Base-by-base conservation (phyloP, 2,888 invertebrate species). In the Hyposoter dolosus region DNA sequence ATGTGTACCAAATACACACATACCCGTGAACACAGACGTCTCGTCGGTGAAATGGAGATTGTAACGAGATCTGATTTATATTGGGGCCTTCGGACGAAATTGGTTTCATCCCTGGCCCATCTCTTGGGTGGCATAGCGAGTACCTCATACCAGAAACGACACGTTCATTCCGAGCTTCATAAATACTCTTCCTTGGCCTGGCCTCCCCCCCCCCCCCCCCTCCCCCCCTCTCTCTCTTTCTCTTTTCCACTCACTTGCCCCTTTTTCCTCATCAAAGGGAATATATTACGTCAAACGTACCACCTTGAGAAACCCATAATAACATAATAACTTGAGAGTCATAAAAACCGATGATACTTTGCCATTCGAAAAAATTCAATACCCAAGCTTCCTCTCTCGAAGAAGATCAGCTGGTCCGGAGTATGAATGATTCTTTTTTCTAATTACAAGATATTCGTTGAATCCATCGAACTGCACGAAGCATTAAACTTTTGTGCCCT, bases 61-160 rank as follows among this genome's bases (percentile, higher is more conserved):
- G 91, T 92, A 93, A 93, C 92, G 91, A 93, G 93, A 93, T 93
- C 92, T 93, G 93, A 93, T 93, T 93, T 93, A 93, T 93, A 92
- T 89, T 40, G 66, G 89, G 90, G 91, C 90, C 89, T 91, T 89
- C 89, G 89, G 82, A 83, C 91, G 91, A 93, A 93, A 93, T 93
- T 93, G 91, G 92, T 92, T 93, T 92, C 92, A 92, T 92, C 91
- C 90, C 90, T 87, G 90, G 89, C 89, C 90, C 89, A 90, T 91
- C 90, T 90, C 86, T 85, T 92, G 92, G 91, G 92, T 91, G 91
- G 92, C 89, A 91, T 90, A 89, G 78, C 63, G 88, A 87, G 45
- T 85, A 88, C 83, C 82, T 87, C 83, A 43, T n/a, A 69, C 86
- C 84, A 76, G 72, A 82, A 53, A 83, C 83, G 82, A 83, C 35